Percentiles rank a stretch among this genome's conserved stretches.
phyloP scores from a whole-genome alignment of 2,797 vertebrate species.

The Spinus pinus region DNA sequence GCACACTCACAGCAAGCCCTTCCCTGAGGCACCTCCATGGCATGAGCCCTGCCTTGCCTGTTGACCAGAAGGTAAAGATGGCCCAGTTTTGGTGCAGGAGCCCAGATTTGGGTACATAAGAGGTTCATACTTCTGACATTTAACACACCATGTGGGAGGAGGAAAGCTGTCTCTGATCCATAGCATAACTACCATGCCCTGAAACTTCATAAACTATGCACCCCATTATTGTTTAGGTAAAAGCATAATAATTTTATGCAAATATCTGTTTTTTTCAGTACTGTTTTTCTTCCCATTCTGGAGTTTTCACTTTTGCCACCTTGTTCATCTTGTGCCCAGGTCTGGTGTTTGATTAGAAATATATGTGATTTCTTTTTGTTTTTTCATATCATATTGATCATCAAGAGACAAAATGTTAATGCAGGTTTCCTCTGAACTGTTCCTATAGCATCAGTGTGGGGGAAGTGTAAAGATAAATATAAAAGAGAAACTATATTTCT shows the following conservation, averaged over 20 bases:
- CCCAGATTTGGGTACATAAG: neutral
- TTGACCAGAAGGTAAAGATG: neutral
- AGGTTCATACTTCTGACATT: neutral
- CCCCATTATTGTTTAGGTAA: neutral
- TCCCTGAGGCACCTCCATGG: neutral
- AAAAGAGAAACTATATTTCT: neutral
- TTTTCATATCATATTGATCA: neutral
- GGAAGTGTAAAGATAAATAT: neutral
- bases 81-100: neutral
- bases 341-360: neutral
- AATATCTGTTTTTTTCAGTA: neutral
- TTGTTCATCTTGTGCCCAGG: neutral
- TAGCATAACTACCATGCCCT: rapidly evolving
- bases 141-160: neutral
- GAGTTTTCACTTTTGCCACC: neutral
- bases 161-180: neutral
- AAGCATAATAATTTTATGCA: neutral
- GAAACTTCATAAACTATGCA: neutral
- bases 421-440: neutral
- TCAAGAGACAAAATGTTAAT: neutral
- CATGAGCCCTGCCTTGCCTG: rapidly evolving
- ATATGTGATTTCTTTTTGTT: neutral
- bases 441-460: neutral
- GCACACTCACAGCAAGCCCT: neutral
- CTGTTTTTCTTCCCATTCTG: neutral